Base-by-base conservation (phyloP, 2,113 vertebrate species). In the Ptilonorhynchus violaceus region DNA sequence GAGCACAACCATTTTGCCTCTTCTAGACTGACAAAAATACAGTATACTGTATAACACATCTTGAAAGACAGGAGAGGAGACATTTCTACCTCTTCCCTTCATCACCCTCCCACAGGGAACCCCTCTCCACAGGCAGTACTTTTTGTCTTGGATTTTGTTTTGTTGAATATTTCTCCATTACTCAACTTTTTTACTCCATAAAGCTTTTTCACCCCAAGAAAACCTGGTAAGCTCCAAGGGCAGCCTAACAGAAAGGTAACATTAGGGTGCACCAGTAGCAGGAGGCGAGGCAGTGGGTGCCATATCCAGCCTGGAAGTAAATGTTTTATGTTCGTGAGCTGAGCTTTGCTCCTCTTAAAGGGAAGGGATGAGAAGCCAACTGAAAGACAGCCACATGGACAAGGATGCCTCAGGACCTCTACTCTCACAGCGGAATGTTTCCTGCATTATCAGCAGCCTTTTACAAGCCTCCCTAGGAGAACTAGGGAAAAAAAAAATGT, bases 401-500 rank as follows among this genome's bases (percentile, higher is more conserved):
- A 85, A 56, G 3, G 20, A 80, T 33, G 17, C 25, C 50, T 44
- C 63, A 70, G 42, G 22, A 73, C 10, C 25, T 42, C 62, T 64
- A 7, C 6, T 66, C 50, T 68, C 14, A 10, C 13, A 76, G 16
- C 7, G 20, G 52, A 70, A 83, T 62, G 35, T 49, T 44, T 87
- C 84, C 28, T n/a, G 49, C 21, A 55, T 53, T 25, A 72, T 33
- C 24, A 78, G 23, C 23, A 86, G 52, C 42, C 37, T 73, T 72
- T 72, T 52, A 21, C 53, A 89, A 75, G 53, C 6, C 49, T 87
- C 44, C 56, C 24, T 30, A 33, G 25, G n/a, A 87, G 24, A 91
- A 18, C 12, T 5, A n/a, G 16, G 5, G 3, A 7, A 21, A n/a
- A 17, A 13, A 9, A 25, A 59, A 46, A 20, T 0, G 2, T 15